A percentile compares a stretch with the other conserved stretches of the same genome.
phyloP scores from a whole-genome alignment of 1,140 invertebrate genomes.

The Drosophila guanche region DNA sequence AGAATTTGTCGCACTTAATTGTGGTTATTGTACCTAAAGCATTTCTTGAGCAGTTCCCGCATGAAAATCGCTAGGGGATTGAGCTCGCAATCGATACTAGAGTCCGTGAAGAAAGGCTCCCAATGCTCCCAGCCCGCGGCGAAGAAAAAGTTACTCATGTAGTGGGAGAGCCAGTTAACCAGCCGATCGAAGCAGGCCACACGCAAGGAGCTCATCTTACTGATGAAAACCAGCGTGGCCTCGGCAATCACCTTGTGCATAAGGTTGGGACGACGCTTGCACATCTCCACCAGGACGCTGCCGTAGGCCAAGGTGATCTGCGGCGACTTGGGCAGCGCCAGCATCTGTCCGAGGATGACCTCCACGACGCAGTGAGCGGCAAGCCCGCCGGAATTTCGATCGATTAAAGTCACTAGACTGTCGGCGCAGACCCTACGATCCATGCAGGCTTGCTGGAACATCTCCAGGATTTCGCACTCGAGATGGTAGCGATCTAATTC shows the following conservation, averaged over 20 bases:
- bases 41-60: constrained; percentile 88
- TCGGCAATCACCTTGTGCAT: constrained; percentile 98
- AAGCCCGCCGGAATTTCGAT: constrained; percentile 89
- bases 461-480: constrained; percentile 96
- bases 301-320: constrained; percentile 97
- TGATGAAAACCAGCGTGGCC: constrained; percentile 98
- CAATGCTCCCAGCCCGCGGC: constrained; percentile 91
- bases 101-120: constrained; percentile 6
- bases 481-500: constrained; percentile 94
- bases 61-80: constrained; percentile 97
- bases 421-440: constrained; percentile 97
- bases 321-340: constrained; percentile 93
- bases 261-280: constrained; percentile 96
- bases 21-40: background rate
- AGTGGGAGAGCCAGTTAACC: constrained; percentile 98
- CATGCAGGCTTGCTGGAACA: constrained; percentile 92
- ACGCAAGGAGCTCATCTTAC: constrained; percentile 97
- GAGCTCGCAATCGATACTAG: constrained; percentile 86
- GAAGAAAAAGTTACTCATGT: constrained; percentile 99
- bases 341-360: constrained; percentile 96
- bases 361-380: constrained; percentile 99
- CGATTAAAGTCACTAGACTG: constrained; percentile 87
- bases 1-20: no score
- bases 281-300: constrained; percentile 97
- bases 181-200: constrained; percentile 97